Evolutionary conservation across 2,888 invertebrate genomes (phyloP).

Genomic region (Macrosoma leucophasiata): DNA sequence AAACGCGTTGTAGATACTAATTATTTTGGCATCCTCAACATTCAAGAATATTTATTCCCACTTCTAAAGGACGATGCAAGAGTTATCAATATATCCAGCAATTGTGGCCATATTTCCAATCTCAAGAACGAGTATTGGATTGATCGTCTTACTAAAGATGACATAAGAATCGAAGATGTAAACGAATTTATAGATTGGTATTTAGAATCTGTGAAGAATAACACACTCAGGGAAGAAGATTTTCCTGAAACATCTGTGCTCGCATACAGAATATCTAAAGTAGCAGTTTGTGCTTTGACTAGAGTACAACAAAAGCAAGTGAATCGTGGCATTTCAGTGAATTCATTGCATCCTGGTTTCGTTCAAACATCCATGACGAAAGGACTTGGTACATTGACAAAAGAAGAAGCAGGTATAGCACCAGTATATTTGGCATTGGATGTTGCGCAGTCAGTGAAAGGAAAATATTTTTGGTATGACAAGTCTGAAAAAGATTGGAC

Average conservation of each 20-base stretch:
- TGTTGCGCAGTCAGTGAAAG: constrained; percentile 6
- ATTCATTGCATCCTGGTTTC: too few species aligned
- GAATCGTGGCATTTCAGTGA: too few species aligned
- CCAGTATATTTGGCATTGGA: constrained; percentile 7
- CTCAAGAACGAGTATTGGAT: constrained; percentile 30
- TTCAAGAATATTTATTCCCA: constrained; percentile 29
- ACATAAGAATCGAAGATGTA: constrained; percentile 26
- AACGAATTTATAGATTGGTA: constrained; percentile 32
- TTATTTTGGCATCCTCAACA: constrained; percentile 23
- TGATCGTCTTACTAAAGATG: constrained; percentile 25
- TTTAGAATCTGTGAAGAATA: constrained; percentile 28
- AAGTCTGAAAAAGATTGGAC: constrained; percentile 29
- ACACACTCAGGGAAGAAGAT: constrained; percentile 26
- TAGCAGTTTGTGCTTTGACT: too few species aligned
- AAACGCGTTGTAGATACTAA: constrained; percentile 29
- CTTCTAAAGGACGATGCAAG: constrained; percentile 30
- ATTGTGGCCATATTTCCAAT: constrained; percentile 31
- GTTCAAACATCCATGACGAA: too few species aligned
- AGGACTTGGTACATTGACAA: too few species aligned
- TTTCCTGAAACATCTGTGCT: constrained; percentile 20
- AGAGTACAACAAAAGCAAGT: too few species aligned
- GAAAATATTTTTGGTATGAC: constrained; percentile 17
- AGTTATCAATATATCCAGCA: constrained; percentile 32
- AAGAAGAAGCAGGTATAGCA: background rate
- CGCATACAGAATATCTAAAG: too few species aligned